Percentiles rank a stretch among this genome's conserved stretches.
Conservation (phyloP, 1,140 invertebrate genomes). For the Dendroctonus ponderosae region DNA sequence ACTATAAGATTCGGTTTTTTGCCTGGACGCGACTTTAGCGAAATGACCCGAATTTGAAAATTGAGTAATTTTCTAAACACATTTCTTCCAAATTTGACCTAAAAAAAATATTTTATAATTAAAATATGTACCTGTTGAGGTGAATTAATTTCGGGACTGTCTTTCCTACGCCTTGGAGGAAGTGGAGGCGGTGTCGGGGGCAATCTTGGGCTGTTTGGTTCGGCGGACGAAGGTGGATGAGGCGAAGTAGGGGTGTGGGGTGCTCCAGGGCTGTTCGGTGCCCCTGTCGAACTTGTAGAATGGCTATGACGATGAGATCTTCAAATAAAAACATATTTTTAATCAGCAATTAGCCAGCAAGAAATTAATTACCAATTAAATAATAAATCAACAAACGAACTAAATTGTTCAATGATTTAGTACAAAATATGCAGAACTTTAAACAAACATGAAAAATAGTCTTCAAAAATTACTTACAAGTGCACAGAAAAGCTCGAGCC, state of each 20-base stretch:
- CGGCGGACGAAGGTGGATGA: conserved; percentile 52
- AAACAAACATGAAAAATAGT: too few species aligned
- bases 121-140: conserved; percentile 46
- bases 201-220: conserved; percentile 51
- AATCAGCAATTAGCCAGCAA: not conserved
- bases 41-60: too few species aligned
- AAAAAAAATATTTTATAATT: not conserved
- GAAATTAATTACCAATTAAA: not conserved
- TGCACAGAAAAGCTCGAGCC: conserved; percentile 19
- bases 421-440: too few species aligned
- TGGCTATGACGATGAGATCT: conserved; percentile 39
- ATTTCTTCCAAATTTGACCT: not conserved
- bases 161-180: conserved; percentile 60
- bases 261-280: conserved; percentile 48
- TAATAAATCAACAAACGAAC: not conserved
- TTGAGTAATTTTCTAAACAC: too few species aligned
- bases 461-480: conserved; percentile 25
- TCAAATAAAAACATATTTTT: not conserved
- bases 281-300: conserved; percentile 42
- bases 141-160: conserved; percentile 59
- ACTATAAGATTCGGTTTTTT: too few species aligned
- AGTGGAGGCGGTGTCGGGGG: conserved; percentile 56
- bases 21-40: too few species aligned
- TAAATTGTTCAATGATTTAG: too few species aligned
- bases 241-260: conserved; percentile 56